phyloP scores from a whole-genome alignment of 2,888 invertebrate genomes.

The Acleris laterana region DNA sequence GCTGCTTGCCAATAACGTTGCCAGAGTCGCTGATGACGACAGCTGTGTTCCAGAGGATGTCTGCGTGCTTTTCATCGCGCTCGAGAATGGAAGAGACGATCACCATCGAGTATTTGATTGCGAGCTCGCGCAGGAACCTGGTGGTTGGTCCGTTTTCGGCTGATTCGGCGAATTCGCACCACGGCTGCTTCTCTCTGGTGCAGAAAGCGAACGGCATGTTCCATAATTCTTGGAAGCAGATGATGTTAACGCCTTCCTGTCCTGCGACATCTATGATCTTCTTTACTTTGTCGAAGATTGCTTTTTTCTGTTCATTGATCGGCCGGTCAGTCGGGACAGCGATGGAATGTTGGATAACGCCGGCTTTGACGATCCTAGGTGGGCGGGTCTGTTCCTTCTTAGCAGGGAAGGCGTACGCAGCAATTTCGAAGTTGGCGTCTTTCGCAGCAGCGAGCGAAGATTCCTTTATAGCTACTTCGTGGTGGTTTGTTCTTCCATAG shows the following conservation, averaged over 20 bases:
- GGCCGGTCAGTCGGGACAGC: slow-evolving; percentile 91
- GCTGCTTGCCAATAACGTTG: slow-evolving; percentile 95
- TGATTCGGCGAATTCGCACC: slow-evolving; percentile 98
- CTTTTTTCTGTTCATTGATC: slow-evolving; percentile 90
- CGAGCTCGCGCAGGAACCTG: slow-evolving; percentile 90
- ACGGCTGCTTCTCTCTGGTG: slow-evolving; percentile 97
- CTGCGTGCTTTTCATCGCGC: slow-evolving; percentile 93
- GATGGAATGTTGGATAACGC: slow-evolving; percentile 94
- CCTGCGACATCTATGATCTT: slow-evolving; percentile 93
- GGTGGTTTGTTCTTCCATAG: slow-evolving; percentile 70
- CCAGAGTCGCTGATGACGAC: slow-evolving; percentile 97
- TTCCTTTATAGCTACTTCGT: slow-evolving; percentile 70
- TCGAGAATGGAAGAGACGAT: slow-evolving; percentile 98
- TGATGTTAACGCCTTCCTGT: slow-evolving; percentile 92
- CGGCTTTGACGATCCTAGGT: slow-evolving; percentile 92
- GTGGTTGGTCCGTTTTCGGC: slow-evolving; percentile 95
- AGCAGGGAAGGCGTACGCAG: slow-evolving; percentile 76
- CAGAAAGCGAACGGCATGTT: slow-evolving; percentile 99
- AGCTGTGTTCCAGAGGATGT: slow-evolving; percentile 97
- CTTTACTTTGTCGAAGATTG: slow-evolving; percentile 90
- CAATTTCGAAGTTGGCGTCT: slow-evolving; percentile 81
- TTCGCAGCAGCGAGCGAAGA: slow-evolving; percentile 82
- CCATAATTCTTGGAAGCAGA: slow-evolving; percentile 99
- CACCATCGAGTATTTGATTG: slow-evolving; percentile 94
- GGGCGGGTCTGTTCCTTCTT: slow-evolving; percentile 83